A percentile compares a stretch with the other conserved stretches of the same genome.
phyloP scores from a whole-genome alignment of 2,113 vertebrate genomes.

The Centropus unirufus region DNA sequence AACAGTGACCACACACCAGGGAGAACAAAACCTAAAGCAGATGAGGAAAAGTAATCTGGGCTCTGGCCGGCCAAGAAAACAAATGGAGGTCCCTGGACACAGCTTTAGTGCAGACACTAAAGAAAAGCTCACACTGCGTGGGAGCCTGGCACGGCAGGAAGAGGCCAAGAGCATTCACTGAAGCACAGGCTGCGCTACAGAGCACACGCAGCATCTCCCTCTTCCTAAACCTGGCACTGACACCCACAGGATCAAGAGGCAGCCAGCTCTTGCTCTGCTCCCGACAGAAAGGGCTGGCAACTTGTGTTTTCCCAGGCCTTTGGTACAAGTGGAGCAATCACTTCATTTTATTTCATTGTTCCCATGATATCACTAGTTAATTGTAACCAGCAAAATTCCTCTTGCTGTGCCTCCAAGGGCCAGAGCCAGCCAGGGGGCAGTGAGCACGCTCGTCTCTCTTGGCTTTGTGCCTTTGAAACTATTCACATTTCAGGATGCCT shows the following conservation, averaged over 20 bases:
- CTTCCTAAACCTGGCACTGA: not conserved
- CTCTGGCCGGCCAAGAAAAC: not conserved
- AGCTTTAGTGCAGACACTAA: not conserved
- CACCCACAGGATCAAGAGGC: not conserved
- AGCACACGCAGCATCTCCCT: not conserved
- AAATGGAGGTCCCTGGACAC: not conserved
- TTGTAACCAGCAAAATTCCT: conserved; percentile 38
- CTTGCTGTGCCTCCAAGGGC: not conserved
- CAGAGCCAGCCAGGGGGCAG: not conserved
- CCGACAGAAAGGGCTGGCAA: not conserved
- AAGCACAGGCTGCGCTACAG: not conserved
- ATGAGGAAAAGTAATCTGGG: not conserved
- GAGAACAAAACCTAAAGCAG: not conserved
- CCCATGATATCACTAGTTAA: conserved; percentile 31
- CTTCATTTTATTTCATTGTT: not conserved
- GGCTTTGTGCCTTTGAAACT: not conserved
- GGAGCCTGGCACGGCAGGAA: not conserved
- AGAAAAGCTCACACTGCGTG: not conserved
- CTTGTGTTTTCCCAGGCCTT: conserved; percentile 26
- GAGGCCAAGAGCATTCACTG: not conserved
- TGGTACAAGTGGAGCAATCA: not conserved
- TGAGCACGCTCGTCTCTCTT: not conserved
- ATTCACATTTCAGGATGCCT: not conserved
- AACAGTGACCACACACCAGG: not conserved
- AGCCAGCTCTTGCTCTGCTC: not conserved